phyloP scores from a whole-genome alignment of 2,888 invertebrate genomes.

The Drosophila kokeensis region DNA sequence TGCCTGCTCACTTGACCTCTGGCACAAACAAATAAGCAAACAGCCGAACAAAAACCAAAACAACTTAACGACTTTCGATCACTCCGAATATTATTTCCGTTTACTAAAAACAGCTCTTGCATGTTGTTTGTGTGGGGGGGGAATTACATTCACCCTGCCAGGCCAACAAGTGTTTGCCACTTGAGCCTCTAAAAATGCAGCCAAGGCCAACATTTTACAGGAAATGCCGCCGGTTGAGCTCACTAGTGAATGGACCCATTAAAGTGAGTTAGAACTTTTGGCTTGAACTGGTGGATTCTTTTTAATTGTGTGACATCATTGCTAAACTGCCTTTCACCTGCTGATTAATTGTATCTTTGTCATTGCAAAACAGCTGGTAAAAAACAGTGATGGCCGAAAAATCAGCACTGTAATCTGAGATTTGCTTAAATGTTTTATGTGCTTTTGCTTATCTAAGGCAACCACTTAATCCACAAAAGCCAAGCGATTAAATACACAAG shows the following conservation, averaged over 20 bases:
- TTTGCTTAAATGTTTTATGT: not conserved
- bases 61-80: slow-evolving; percentile 68
- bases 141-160: slow-evolving; percentile 71
- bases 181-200: slow-evolving; percentile 55
- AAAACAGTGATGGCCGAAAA: not conserved
- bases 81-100: slow-evolving; percentile 72
- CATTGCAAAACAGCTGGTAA: slow-evolving; percentile 48
- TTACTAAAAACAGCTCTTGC: slow-evolving; percentile 38
- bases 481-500: not conserved
- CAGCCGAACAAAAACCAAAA: slow-evolving; percentile 23
- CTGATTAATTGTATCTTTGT: slow-evolving; percentile 73
- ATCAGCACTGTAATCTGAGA: not conserved
- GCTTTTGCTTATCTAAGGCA: not conserved
- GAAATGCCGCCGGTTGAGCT: slow-evolving; percentile 45
- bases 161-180: slow-evolving; percentile 47
- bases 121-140: slow-evolving; percentile 67
- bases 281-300: slow-evolving; percentile 10
- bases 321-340: slow-evolving; percentile 64
- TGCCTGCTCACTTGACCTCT: slow-evolving; percentile 70
- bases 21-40: slow-evolving; percentile 32
- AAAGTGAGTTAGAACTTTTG: slow-evolving; percentile 35
- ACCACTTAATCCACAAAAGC: not conserved
- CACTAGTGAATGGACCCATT: slow-evolving; percentile 31
- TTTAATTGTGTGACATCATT: slow-evolving; percentile 53
- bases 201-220: slow-evolving; percentile 58